phyloP scores from a whole-genome alignment of 2,797 vertebrate genomes.

The Sebastolobus alascanus region DNA sequence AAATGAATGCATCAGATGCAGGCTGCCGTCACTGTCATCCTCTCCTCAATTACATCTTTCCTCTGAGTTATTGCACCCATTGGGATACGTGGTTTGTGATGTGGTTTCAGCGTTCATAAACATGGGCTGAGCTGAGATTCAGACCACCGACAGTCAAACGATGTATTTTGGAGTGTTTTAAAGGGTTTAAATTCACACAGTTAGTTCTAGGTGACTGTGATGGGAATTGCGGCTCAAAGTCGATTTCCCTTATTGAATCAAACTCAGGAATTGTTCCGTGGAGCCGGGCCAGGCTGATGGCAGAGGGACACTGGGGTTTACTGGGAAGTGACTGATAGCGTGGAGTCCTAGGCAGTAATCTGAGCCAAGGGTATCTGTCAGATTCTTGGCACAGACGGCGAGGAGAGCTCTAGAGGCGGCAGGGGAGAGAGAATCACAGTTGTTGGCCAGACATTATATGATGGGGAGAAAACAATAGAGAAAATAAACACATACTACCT shows the following conservation, averaged over 20 bases:
- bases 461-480: conserved; percentile 14
- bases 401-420: conserved; percentile 18
- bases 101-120: background rate
- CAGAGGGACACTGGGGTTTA: conserved; percentile 54
- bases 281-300: conserved; percentile 34
- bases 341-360: conserved; percentile 57
- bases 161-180: conserved; percentile 1
- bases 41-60: conserved; percentile 25
- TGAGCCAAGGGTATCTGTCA: conserved; percentile 60
- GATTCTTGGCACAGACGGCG: conserved; percentile 49
- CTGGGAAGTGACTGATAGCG: conserved; percentile 61
- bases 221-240: conserved; percentile 22
- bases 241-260: conserved; percentile 35
- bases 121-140: background rate
- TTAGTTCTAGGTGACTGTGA: conserved; percentile 7
- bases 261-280: conserved; percentile 25
- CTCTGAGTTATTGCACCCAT: conserved; percentile 12
- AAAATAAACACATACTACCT: background rate
- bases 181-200: conserved; percentile 5
- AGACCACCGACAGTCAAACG: background rate
- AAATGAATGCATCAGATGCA: background rate
- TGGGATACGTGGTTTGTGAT: conserved; percentile 16
- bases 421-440: background rate
- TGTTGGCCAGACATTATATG: conserved; percentile 20
- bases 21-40: background rate